Evolutionary conservation across 1,140 invertebrate species (phyloP), one percentile per base, ranked within the genome.

Genomic region (Danaus plexippus): DNA sequence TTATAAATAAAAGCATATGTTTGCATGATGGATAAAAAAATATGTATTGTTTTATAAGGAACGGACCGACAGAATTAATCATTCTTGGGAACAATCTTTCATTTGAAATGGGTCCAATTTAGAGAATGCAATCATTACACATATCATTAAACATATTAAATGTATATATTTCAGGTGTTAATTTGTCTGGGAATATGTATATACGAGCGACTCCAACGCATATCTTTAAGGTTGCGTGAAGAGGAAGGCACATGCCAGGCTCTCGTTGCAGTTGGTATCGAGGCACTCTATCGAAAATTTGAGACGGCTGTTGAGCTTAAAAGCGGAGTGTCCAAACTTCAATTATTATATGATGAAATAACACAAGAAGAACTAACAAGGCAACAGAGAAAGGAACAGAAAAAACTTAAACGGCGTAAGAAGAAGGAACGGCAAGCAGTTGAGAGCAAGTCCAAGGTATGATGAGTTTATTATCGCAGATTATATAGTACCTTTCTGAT

Each of bases 161-260:
- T 49, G 41, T 43, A 43, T 47, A 12, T 54, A 10, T 47, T 64
- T 11, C 53, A 86, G 83, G 83, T 97, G 46, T 88, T 98, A 53
- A 97, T 95, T 0, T 97, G 96, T 80, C 89, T 97, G 47, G 96
- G 96, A 10, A 94, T 97, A 80, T 96, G 95, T 81, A 91, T 97
- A 52, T 95, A 96, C 73, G 95, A 97, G 76, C 88, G 95, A 47
- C 88, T 98, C 11, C 94, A 96, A 79, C 90, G 92, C 61, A 93
- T 97, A 55, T 93, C 95, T 69, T 90, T 96, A 58, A 91, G 95
- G 54, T 88, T 97, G 63, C 90, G 92, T 54, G 95, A 96, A 80
- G 95, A 97, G 83, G 95, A 97, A 79, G 94, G 94, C 72, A 95
- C 96, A 3, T 97, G 95, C 88, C 94, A 96, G 87, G 93, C 97